Evolutionary conservation across 2,888 invertebrate genomes (phyloP), one percentile per base, ranked within the genome.

Genomic region (Megastigmus dorsalis): DNA sequence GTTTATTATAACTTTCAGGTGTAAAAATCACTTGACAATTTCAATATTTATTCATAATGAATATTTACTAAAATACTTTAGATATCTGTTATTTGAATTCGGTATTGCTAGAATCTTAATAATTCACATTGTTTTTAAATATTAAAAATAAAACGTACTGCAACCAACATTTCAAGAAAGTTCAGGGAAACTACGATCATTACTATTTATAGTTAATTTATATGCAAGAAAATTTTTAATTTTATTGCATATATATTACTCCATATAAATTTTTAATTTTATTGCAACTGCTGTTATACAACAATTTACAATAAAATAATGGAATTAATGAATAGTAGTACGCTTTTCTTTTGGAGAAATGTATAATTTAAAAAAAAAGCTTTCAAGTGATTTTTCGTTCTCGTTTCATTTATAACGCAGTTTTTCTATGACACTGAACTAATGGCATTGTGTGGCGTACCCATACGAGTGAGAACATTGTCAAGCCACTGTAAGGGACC

Each of bases 401-500:
- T 10, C 7, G n/a, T 20, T 43, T 41, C 13, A 4, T 41, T 54
- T 30, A 45, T 26, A 43, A 55, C 36, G 30, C 5, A 26, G 9
- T 26, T 52, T 15, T 43, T 55, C 84, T 93, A 97, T 83, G 97
- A 97, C 73, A 97, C 97, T 13, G 97, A 97, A 82, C 97, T 97
- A 84, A 97, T 97, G 76, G 98, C 97, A 88, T 98, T 97, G 87
- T 97, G 97, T 18, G 99, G 98, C 0, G 98, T 96, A 26, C 98
- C 98, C 98, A 99, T 99, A 89, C 98, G 98, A 13, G 97, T 97
- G 75, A 99, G 91, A 74, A 99, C 99, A 89, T 98, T 97, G 89
- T 99, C 99, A 79, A 99, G 89, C 99, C 99, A 99, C 89, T 98
- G 97, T 74, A 99, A 90, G 2, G 99, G 99, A 7, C 98, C 98